Evolutionary conservation across 2,888 invertebrate species (phyloP).

Genomic region (Drosophila fungiperda): DNA sequence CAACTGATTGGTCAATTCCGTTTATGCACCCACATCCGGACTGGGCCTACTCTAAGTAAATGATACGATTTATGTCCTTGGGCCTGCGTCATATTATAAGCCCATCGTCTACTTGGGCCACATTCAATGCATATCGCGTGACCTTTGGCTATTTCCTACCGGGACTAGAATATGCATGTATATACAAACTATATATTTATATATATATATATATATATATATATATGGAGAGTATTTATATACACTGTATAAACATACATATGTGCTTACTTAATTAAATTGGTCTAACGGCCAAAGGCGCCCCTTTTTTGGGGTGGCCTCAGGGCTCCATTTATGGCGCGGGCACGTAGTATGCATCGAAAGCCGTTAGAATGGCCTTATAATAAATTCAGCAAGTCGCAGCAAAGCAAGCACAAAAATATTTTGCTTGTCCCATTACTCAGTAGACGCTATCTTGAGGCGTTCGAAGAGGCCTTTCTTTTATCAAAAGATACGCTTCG

Average conservation of each 20-base stretch:
- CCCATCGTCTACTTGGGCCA: constrained; percentile 19
- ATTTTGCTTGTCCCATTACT: constrained; percentile 21
- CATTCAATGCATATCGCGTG: constrained; percentile 65
- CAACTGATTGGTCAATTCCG: constrained; percentile 56
- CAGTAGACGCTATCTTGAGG: constrained; percentile 31
- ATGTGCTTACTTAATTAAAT: constrained; percentile 57
- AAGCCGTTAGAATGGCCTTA: constrained; percentile 67
- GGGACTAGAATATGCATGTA: constrained; percentile 33
- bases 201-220: neutral
- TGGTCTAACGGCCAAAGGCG: constrained; percentile 50
- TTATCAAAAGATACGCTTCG: constrained; percentile 42
- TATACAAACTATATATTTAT: constrained; percentile 9
- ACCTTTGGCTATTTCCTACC: constrained; percentile 64
- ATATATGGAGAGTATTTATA: neutral
- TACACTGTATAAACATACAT: constrained; percentile 8
- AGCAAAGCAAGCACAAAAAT: constrained; percentile 5
- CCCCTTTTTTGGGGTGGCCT: constrained; percentile 40
- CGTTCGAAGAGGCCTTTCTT: constrained; percentile 17
- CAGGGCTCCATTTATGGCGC: constrained; percentile 61
- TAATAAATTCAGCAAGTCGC: constrained; percentile 48
- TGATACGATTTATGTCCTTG: constrained; percentile 50
- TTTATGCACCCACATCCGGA: constrained; percentile 50
- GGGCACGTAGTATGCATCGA: constrained; percentile 59
- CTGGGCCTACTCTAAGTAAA: constrained; percentile 4
- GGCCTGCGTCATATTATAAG: constrained; percentile 27